These are phyloP conservation scores for Harpagus bidentatus DNA, from an alignment of 2,113 vertebrate genomes.

Conservation along the genomic window DNA sequence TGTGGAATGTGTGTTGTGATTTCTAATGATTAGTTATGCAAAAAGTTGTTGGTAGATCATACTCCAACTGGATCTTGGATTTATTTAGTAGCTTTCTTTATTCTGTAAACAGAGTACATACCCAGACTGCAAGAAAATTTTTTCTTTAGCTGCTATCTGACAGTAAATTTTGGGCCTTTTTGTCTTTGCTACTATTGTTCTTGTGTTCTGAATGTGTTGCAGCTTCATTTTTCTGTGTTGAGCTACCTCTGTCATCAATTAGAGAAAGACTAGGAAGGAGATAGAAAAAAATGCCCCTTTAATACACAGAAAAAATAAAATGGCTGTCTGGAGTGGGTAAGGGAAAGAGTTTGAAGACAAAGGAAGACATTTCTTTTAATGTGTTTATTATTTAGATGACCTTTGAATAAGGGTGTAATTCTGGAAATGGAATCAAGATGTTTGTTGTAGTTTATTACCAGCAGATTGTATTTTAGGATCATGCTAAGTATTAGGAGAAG, in stretches of 20 bases:
- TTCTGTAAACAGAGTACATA: background rate
- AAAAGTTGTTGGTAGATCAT: background rate
- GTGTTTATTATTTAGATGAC: background rate
- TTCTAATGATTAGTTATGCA: slow-evolving; percentile 14
- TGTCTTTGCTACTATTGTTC: background rate
- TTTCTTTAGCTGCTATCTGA: background rate
- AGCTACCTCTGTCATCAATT: background rate
- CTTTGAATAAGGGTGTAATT: background rate
- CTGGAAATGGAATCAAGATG: slow-evolving; percentile 5
- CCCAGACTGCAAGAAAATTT: background rate
- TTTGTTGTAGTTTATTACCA: background rate
- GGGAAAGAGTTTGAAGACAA: background rate
- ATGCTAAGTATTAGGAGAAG: background rate
- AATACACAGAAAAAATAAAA: background rate
- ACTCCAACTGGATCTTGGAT: background rate
- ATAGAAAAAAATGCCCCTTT: background rate
- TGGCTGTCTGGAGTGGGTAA: background rate
- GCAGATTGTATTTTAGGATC: background rate
- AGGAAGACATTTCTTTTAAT: background rate
- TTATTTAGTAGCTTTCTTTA: background rate
- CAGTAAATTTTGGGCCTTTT: background rate
- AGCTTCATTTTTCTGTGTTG: background rate
- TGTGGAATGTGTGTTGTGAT: slow-evolving; percentile 30
- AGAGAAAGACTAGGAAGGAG: background rate
- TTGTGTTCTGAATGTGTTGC: background rate